phyloP scores from a whole-genome alignment of 2,797 vertebrate species.

The Gymnothorax javanicus region DNA sequence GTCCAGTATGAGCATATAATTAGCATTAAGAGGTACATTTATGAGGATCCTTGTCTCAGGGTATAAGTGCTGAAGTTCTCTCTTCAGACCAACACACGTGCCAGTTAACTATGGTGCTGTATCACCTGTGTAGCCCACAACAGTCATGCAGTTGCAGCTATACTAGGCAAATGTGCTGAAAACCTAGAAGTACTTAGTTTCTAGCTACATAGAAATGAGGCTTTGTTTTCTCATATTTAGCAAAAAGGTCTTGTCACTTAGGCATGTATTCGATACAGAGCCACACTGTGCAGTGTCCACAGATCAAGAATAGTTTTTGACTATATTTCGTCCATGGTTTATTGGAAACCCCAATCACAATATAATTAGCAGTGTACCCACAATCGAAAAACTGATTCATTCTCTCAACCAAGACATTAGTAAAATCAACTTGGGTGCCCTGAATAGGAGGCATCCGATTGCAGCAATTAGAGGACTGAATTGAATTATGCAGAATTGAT shows the following conservation, averaged over 20 bases:
- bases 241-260: background rate
- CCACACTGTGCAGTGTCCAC: background rate
- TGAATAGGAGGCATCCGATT: background rate
- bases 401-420: background rate
- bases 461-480: background rate
- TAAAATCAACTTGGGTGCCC: background rate
- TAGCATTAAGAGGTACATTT: background rate
- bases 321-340: background rate
- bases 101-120: constrained; percentile 15
- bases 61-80: constrained; percentile 6
- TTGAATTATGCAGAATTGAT: background rate
- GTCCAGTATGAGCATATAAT: constrained; percentile 2
- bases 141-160: background rate
- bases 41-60: constrained; percentile 31
- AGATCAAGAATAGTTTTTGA: background rate
- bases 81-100: constrained; percentile 8
- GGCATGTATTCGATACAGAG: background rate
- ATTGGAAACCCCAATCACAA: background rate
- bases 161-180: background rate
- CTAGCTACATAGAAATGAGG: background rate
- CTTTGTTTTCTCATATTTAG: background rate
- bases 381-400: background rate
- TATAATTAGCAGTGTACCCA: background rate
- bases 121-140: background rate
- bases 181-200: background rate